These are phyloP conservation scores for Todiramphus saurophagus DNA, from an alignment of 2,113 vertebrate species.

Conservation along the genomic window DNA sequence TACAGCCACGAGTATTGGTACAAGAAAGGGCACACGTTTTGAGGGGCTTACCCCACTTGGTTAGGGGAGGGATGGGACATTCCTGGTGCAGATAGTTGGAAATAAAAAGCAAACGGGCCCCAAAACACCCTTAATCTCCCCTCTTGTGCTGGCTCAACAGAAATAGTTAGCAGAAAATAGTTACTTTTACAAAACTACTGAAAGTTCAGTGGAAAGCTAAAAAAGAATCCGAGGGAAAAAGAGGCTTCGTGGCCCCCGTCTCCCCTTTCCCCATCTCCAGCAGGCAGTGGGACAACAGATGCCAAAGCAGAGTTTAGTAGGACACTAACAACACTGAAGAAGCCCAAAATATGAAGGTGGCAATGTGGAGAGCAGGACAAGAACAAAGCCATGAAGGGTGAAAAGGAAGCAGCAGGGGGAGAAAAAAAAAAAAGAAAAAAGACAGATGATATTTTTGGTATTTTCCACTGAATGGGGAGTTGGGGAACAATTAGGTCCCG, in stretches of 20 bases:
- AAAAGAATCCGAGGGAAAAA: background rate
- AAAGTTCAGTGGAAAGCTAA: background rate
- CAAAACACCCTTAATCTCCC: background rate
- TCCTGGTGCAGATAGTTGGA: background rate
- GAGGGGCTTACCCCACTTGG: background rate
- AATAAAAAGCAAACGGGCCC: background rate
- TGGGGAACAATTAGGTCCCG: conserved; percentile 25
- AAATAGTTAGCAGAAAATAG: background rate
- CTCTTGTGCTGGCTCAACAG: background rate
- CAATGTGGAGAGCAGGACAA: background rate
- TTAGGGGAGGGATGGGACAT: background rate
- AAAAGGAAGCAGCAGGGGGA: background rate
- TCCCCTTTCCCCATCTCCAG: background rate
- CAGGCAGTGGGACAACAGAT: background rate
- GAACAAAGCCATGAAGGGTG: background rate
- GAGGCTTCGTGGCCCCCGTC: accelerated
- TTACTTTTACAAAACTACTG: background rate
- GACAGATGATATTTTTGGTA: background rate
- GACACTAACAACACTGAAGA: background rate
- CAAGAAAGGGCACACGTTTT: background rate
- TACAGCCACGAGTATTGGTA: background rate
- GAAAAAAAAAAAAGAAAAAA: background rate
- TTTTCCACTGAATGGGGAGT: background rate
- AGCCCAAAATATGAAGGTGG: background rate
- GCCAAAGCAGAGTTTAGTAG: background rate